These are phyloP conservation scores for Boloria euphrosyne DNA, from an alignment of 2,888 invertebrate species.

Conservation along the genomic window DNA sequence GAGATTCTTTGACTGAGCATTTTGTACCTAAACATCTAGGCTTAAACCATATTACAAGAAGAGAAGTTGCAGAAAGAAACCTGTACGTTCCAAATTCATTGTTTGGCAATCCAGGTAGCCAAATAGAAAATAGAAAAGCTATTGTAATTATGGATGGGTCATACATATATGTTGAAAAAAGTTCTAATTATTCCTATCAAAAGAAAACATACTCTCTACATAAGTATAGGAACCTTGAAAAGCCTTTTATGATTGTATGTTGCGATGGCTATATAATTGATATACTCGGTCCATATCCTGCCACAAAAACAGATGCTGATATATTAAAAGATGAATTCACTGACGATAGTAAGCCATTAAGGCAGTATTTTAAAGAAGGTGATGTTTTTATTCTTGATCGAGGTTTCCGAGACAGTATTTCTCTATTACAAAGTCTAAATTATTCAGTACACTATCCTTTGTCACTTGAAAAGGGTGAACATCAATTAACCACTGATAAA, in stretches of 20 bases:
- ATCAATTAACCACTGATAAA: too few species aligned
- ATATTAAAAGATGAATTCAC: slow-evolving; percentile 12
- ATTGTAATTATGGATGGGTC: slow-evolving; percentile 38
- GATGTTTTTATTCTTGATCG: slow-evolving; percentile 24
- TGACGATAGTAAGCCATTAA: background rate
- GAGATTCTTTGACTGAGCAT: slow-evolving; percentile 15
- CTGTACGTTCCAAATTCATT: slow-evolving; percentile 31
- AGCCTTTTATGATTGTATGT: slow-evolving; percentile 34
- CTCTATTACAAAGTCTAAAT: background rate
- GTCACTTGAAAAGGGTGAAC: too few species aligned
- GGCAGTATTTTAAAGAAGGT: slow-evolving; percentile 18
- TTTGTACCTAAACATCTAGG: slow-evolving; percentile 34
- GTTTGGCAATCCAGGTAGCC: slow-evolving; percentile 32
- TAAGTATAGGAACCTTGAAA: slow-evolving; percentile 29
- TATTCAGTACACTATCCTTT: slow-evolving; percentile 2
- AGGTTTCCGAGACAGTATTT: slow-evolving; percentile 13
- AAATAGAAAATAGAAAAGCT: slow-evolving; percentile 23
- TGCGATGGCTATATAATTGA: slow-evolving; percentile 36
- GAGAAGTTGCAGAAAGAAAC: slow-evolving; percentile 32
- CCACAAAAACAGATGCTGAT: slow-evolving; percentile 27
- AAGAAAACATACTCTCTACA: slow-evolving; percentile 39
- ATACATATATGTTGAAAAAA: slow-evolving; percentile 40
- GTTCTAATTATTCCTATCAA: slow-evolving; percentile 38
- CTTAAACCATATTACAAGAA: slow-evolving; percentile 28
- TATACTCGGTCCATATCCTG: slow-evolving; percentile 31